Evolutionary conservation across 2,797 vertebrate species (phyloP).

Genomic region (Scarus forsteni): DNA sequence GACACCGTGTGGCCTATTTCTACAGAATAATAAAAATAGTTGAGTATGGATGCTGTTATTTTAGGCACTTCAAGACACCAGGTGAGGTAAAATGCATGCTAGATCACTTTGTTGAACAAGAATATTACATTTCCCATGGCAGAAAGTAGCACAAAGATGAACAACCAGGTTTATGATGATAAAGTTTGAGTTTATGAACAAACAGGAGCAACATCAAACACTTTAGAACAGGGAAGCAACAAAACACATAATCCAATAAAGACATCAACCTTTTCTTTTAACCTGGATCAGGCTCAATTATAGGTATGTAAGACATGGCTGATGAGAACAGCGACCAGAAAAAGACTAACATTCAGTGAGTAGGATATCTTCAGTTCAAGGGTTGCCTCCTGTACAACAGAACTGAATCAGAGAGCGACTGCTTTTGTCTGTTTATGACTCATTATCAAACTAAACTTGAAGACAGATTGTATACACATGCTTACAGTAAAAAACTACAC

Average conservation of each 20-base stretch:
- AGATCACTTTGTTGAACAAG: conserved; percentile 27
- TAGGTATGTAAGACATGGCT: background rate
- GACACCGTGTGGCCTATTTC: conserved; percentile 61
- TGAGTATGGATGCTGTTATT: conserved; percentile 57
- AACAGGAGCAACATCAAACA: background rate
- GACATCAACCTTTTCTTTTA: background rate
- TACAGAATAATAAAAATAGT: conserved; percentile 49
- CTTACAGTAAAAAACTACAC: background rate
- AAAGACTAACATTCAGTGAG: too few species aligned
- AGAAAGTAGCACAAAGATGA: background rate
- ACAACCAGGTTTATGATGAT: background rate
- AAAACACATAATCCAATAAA: background rate
- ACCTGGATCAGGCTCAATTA: background rate
- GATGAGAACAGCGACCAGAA: background rate
- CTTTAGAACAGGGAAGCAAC: background rate
- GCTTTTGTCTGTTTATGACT: too few species aligned
- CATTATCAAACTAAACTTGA: background rate
- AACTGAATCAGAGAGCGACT: conserved; percentile 2
- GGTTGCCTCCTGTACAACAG: background rate
- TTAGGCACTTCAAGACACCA: conserved; percentile 59
- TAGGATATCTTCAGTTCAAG: background rate
- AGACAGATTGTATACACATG: conserved; percentile 6
- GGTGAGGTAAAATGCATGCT: conserved; percentile 46
- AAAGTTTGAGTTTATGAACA: background rate
- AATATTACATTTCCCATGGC: background rate